These are phyloP conservation scores for Drosophila nannoptera DNA, from an alignment of 1,140 invertebrate genomes.

Conservation along the genomic window DNA sequence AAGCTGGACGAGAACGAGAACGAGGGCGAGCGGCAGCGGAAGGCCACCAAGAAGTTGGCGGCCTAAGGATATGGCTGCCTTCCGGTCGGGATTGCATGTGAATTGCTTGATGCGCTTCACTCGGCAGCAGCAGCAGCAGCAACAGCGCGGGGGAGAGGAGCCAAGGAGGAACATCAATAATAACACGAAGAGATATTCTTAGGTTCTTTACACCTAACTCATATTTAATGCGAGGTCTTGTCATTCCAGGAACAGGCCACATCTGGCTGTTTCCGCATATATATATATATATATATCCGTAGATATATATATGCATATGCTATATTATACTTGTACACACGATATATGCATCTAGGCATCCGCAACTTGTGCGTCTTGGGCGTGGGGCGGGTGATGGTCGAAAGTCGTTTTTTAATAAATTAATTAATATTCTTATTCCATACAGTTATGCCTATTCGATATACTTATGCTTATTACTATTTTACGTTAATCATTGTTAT, in stretches of 20 bases:
- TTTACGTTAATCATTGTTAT: too few species aligned
- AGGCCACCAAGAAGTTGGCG: conserved; percentile 56
- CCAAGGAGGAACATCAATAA: conserved; percentile 5
- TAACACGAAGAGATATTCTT: conserved; percentile 42
- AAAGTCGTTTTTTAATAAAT: conserved; percentile 62
- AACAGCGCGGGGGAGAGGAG: background rate
- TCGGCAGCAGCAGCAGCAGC: conserved; percentile 16
- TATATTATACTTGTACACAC: conserved; percentile 24
- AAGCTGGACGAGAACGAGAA: conserved; percentile 76
- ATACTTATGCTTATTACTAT: conserved; percentile 14
- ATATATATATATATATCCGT: conserved; percentile 31
- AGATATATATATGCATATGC: conserved; percentile 23
- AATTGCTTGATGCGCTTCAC: conserved; percentile 5
- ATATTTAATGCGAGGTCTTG: conserved; percentile 51
- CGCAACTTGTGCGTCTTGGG: conserved; percentile 46
- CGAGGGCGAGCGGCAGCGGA: conserved; percentile 66
- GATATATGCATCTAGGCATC: conserved; percentile 51
- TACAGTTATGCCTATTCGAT: conserved; percentile 23
- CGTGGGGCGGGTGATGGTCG: conserved; percentile 68
- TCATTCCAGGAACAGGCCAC: conserved; percentile 37
- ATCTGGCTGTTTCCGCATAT: conserved; percentile 47
- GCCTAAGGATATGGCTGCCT: conserved; percentile 17
- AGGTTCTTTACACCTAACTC: conserved; percentile 46
- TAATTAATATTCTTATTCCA: conserved; percentile 53
- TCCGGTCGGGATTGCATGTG: conserved; percentile 9